Conservation (phyloP, 2,888 invertebrate species). For the Gastracanthus pulcherrimus region DNA sequence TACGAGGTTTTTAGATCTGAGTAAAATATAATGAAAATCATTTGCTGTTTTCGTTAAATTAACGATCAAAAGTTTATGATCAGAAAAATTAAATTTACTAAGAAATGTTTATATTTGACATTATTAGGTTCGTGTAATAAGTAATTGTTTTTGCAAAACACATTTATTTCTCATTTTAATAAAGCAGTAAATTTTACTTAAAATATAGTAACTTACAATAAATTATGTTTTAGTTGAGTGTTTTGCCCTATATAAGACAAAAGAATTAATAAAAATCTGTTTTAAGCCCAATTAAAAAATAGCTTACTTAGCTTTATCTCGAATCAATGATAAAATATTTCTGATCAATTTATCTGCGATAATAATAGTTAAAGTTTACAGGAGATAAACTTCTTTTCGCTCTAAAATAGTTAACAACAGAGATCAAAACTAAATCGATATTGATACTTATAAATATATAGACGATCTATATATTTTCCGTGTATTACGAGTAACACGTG, state of each 20-base stretch:
- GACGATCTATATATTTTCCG: too few relatives aligned
- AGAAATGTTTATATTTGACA: too few relatives aligned
- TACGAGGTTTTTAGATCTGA: too few relatives aligned
- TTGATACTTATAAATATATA: not conserved
- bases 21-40: too few relatives aligned
- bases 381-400: constrained; percentile 33
- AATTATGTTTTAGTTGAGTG: not conserved
- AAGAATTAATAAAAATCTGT: not conserved
- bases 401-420: constrained; percentile 10
- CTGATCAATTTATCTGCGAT: constrained; percentile 13
- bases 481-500: constrained; percentile 13
- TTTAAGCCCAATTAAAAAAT: constrained; percentile 8
- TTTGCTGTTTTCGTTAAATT: too few relatives aligned
- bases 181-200: too few relatives aligned
- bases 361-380: constrained; percentile 22
- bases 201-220: too few relatives aligned
- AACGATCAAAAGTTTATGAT: too few relatives aligned
- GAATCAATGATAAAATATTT: constrained; percentile 34
- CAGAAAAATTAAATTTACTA: too few relatives aligned
- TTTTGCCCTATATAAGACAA: not conserved
- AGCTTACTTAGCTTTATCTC: constrained; percentile 24
- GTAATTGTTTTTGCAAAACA: too few relatives aligned
- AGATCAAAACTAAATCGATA: not conserved
- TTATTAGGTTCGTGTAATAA: too few relatives aligned
- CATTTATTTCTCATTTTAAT: too few relatives aligned